Conservation (phyloP, 2,113 vertebrate species). For the Anoura caudifer region DNA sequence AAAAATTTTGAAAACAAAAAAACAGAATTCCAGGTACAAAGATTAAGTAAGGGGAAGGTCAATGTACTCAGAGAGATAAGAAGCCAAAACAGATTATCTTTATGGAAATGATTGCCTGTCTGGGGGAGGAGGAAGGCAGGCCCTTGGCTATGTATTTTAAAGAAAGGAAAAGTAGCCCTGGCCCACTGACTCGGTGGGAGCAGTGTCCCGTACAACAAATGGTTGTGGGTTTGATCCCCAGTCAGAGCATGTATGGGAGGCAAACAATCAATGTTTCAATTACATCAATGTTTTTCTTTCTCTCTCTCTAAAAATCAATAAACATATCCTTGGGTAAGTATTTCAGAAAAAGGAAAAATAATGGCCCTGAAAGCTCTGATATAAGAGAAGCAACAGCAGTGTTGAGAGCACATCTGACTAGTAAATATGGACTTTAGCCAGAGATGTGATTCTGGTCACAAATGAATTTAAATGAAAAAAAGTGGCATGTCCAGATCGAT, state of each 20-base stretch:
- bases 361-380: neutral
- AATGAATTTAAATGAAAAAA: neutral
- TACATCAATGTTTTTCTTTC: too few relatives aligned
- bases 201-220: too few relatives aligned
- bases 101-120: neutral
- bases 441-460: neutral
- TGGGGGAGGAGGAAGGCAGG: neutral
- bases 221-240: too few relatives aligned
- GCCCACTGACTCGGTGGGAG: too few relatives aligned
- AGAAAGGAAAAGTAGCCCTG: neutral
- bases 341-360: neutral
- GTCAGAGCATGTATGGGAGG: too few relatives aligned
- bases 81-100: slow-evolving; percentile 13
- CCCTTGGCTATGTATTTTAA: neutral
- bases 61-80: neutral
- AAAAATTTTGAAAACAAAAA: neutral
- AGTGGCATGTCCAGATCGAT: neutral
- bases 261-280: too few relatives aligned
- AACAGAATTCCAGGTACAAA: neutral
- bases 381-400: neutral
- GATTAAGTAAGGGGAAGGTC: neutral
- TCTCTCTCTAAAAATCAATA: too few relatives aligned
- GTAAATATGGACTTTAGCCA: neutral
- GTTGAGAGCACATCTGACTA: neutral
- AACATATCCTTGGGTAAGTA: too few relatives aligned